Evolutionary conservation across 53 echinoderm and acorn worm genomes (phyloP), one percentile per base, ranked within the genome.

Genomic region (Crossaster papposus): DNA sequence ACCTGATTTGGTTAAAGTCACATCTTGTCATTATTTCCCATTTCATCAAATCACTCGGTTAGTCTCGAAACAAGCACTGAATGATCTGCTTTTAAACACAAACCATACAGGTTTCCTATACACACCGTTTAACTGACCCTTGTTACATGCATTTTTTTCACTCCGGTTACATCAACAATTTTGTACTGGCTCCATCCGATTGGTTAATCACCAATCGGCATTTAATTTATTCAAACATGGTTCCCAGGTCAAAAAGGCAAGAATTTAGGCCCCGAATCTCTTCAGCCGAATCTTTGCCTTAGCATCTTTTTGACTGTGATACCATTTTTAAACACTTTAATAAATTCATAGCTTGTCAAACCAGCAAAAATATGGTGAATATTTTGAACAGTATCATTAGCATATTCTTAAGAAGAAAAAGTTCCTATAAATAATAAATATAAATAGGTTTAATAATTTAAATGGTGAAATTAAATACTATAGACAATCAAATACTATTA

Each of bases 231-330:
- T 86, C 86, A 76, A 74, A 84, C 77, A 76, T 77, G 77, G 76
- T 30, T 58, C 77, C 75, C 62, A 55, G 54, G 58, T 63, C 77
- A 87, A 62, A 44, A 77, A 53, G 87, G 72, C 77, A 76, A 77
- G 55, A 76, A 55, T 75, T 76, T 32, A 87, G 87, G 87, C 87
- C 55, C 87, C 87, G 87, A 87, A 87, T 87, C 87, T 77, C 62
- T 87, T 87, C 87, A 87, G 87, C 87, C 87, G 55, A 87, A 87
- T 87, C 75, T 33, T 17, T 36, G 76, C 75, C 77, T 77, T 18
- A n/a, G n/a, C 14, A 26, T 76, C 35, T 87, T 87, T 33, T 58
- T 55, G 85, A 85, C 87, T 58, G 37, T 37, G 87, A 77, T 36
- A 77, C 87, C 87, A 87, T 77, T 77, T 54, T 87, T 83, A 64